These are phyloP conservation scores for Dipodomys stephensi DNA, from an alignment of 2,113 vertebrate genomes.

Conservation along the genomic window DNA sequence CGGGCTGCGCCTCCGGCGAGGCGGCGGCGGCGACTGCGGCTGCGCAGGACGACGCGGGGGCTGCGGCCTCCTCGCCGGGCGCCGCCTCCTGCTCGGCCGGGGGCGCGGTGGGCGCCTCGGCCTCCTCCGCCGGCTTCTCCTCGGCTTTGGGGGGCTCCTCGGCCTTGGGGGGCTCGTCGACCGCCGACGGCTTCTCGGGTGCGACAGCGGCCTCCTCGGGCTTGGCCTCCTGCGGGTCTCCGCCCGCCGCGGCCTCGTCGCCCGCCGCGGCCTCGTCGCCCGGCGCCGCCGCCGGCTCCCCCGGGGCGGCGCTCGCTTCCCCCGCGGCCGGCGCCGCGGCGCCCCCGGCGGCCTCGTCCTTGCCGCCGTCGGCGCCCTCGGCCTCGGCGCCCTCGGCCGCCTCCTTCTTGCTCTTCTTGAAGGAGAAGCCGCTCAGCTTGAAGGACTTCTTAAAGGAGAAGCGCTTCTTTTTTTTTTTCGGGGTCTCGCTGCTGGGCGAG, in stretches of 20 bases:
- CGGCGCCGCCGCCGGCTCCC: conserved; percentile 79
- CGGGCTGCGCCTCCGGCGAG: conserved; percentile 88
- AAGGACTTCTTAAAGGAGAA: conserved; percentile 99
- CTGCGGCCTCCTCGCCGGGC: conserved; percentile 78
- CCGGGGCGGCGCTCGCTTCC: conserved; percentile 81
- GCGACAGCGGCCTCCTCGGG: conserved; percentile 74
- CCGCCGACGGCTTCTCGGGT: conserved; percentile 74
- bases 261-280: conserved; percentile 85
- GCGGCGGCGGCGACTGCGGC: conserved; percentile 83
- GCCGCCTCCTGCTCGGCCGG: conserved; percentile 58
- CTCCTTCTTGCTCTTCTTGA: conserved; percentile 98
- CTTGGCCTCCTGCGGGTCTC: conserved; percentile 85
- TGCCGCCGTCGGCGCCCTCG: conserved; percentile 84
- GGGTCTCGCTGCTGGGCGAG: conserved; percentile 93
- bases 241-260: conserved; percentile 85
- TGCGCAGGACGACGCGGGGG: conserved; percentile 73
- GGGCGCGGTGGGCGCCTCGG: conserved; percentile 77
- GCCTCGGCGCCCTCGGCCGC: conserved; percentile 89
- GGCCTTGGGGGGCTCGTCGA: conserved; percentile 68
- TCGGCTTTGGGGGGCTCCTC: conserved; percentile 80
- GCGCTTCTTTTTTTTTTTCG: conserved; percentile 98
- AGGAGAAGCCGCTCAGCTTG: conserved; percentile 97
- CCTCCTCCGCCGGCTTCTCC: conserved; percentile 78
- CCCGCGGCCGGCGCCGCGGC: conserved; percentile 80
- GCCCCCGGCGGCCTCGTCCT: conserved; percentile 86